Percentiles rank a stretch among this genome's conserved stretches.
Evolutionary conservation across 2,113 vertebrate species (phyloP).

Genomic region (Bombycilla garrulus): DNA sequence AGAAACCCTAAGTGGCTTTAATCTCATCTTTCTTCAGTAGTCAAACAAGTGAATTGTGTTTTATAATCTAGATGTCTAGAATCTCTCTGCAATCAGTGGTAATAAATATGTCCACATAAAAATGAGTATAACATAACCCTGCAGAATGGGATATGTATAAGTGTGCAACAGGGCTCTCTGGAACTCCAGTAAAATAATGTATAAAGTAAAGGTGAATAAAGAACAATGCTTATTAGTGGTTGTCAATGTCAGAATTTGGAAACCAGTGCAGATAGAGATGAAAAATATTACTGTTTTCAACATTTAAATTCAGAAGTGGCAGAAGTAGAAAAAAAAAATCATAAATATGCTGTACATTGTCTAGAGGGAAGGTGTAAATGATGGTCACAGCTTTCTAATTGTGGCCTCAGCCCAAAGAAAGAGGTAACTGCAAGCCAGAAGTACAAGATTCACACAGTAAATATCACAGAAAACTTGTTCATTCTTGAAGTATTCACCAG

Average conservation of each 20-base stretch:
- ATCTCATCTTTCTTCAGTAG: not conserved
- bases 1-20: not conserved
- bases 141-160: not conserved
- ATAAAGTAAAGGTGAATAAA: not conserved
- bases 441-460: not conserved
- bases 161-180: fast-evolving
- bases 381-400: not conserved
- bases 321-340: not conserved
- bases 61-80: not conserved
- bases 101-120: not conserved
- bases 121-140: not conserved
- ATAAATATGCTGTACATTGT: not conserved
- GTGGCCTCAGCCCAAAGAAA: not conserved
- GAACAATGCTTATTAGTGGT: not conserved
- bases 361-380: not conserved
- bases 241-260: not conserved
- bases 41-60: not conserved
- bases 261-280: not conserved
- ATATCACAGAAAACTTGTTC: not conserved
- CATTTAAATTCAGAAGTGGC: not conserved
- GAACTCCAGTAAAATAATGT: not conserved
- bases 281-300: not conserved
- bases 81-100: not conserved
- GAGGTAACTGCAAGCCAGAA: not conserved
- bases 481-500: not conserved